Evolutionary conservation across 2,113 vertebrate genomes (phyloP).

Genomic region (Barnardius zonarius): DNA sequence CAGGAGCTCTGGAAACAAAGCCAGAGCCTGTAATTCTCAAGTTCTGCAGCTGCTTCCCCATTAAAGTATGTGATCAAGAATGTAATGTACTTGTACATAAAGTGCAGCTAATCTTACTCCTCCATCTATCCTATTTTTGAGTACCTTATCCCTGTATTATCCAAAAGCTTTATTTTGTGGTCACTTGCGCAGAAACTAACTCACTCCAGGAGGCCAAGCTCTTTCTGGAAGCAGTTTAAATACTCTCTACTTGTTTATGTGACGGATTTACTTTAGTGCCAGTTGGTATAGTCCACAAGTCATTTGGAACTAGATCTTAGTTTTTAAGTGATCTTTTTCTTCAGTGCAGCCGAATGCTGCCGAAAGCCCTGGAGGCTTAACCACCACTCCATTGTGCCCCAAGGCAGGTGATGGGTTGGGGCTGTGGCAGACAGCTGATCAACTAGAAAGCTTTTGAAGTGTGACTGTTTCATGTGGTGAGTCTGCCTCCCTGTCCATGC

Average conservation of each 20-base stretch:
- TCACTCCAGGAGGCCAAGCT: neutral
- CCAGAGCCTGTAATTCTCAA: neutral
- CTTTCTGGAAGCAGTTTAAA: slow-evolving; percentile 1
- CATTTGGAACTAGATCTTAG: neutral
- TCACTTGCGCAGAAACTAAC: neutral
- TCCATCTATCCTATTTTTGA: slow-evolving; percentile 1
- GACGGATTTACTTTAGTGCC: slow-evolving; percentile 22
- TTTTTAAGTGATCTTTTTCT: neutral
- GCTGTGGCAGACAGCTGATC: neutral
- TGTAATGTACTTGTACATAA: neutral
- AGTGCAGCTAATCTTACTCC: neutral
- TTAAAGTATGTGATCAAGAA: slow-evolving; percentile 11
- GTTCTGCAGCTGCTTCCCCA: neutral
- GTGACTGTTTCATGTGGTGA: neutral
- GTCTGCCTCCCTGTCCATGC: neutral
- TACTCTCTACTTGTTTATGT: neutral
- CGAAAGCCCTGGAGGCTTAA: neutral
- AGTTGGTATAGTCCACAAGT: neutral
- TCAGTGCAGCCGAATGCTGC: neutral
- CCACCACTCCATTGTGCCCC: neutral
- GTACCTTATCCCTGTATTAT: neutral
- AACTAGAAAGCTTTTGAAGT: neutral
- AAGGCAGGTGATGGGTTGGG: neutral
- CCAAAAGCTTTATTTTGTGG: neutral
- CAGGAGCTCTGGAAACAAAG: slow-evolving; percentile 22